Percentiles rank a stretch among this genome's conserved stretches.
phyloP scores from a whole-genome alignment of 2,888 invertebrate genomes.

The Octodonta nipae region DNA sequence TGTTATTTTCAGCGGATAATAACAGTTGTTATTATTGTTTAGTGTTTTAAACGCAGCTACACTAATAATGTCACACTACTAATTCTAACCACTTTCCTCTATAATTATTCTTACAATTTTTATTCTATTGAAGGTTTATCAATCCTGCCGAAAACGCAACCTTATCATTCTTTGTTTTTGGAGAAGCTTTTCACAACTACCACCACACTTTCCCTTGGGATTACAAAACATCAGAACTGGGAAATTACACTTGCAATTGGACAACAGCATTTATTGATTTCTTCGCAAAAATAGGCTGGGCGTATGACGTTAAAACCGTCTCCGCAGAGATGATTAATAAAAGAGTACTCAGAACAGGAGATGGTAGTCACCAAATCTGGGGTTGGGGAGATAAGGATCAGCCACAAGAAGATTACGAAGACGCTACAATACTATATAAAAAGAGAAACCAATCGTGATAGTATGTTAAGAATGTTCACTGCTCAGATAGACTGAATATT shows the following conservation, averaged over 20 bases:
- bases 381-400: slow-evolving; percentile 67
- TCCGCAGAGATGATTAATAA: slow-evolving; percentile 54
- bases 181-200: slow-evolving; percentile 80
- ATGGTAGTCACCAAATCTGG: slow-evolving; percentile 45
- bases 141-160: slow-evolving; percentile 58
- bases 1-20: no score
- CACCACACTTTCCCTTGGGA: slow-evolving; percentile 80
- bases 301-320: slow-evolving; percentile 74
- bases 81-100: no score
- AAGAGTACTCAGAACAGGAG: slow-evolving; percentile 42
- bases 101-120: no score
- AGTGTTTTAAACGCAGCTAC: no score
- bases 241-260: slow-evolving; percentile 49
- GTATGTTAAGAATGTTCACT: no score
- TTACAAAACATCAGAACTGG: slow-evolving; percentile 70
- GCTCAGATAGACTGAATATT: no score
- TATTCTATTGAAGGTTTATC: slow-evolving; percentile 37
- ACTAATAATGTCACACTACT: no score
- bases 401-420: slow-evolving; percentile 27
- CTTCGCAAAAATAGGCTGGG: slow-evolving; percentile 72
- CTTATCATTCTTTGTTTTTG: slow-evolving; percentile 54
- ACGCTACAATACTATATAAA: slow-evolving; percentile 27
- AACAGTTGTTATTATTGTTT: no score
- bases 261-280: slow-evolving; percentile 68
- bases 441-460: slow-evolving; percentile 12